Base-by-base conservation (phyloP, 2,113 vertebrate genomes). In the Origma solitaria region DNA sequence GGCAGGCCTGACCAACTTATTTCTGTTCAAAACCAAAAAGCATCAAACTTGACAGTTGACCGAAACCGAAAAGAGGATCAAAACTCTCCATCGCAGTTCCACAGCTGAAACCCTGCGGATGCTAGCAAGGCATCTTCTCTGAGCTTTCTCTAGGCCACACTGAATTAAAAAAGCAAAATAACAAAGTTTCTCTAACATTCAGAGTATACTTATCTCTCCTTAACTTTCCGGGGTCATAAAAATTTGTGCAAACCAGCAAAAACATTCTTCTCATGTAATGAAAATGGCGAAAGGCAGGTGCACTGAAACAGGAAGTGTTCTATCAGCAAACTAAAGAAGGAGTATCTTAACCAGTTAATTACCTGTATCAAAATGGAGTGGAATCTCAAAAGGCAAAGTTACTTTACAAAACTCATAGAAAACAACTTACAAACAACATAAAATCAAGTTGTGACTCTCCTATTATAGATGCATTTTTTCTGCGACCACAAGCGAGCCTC, bases 61-160 rank as follows among this genome's bases (percentile, higher is more conserved):
- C 73, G 50, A 51, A 35, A 92, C 4, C 49, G 61, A 88, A 65
- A 77, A 65, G 4, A 30, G 13, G 30, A 78, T 42, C 22, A 61
- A 80, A 87, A 80, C 15, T 45, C 49, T 33, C 30, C 33, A 40
- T 20, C 79, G 20, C 9, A 31, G 25, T 30, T 85, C 15, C 35
- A 31, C 1, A 21, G 64, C n/a, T 49, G 37, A 83, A 94, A 53
- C 10, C 27, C 33, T 30, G 8, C 0, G 0, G 13, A 35, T 72
- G n/a, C 11, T 64, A 65, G 49, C 24, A 72, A 69, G 11, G 24
- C 24, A 70, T 42, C 24, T 77, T 69, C 64, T 81, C 51, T 78
- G 51, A 89, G 54, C 7, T 38, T 47, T 30, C 64, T 53, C 24
- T 40, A 49, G 50, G 38, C 7, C 11, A 2, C 40, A 8, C 13